These are phyloP conservation scores for Trissolcus japonicus DNA, from an alignment of 2,888 invertebrate genomes.

Conservation along the genomic window DNA sequence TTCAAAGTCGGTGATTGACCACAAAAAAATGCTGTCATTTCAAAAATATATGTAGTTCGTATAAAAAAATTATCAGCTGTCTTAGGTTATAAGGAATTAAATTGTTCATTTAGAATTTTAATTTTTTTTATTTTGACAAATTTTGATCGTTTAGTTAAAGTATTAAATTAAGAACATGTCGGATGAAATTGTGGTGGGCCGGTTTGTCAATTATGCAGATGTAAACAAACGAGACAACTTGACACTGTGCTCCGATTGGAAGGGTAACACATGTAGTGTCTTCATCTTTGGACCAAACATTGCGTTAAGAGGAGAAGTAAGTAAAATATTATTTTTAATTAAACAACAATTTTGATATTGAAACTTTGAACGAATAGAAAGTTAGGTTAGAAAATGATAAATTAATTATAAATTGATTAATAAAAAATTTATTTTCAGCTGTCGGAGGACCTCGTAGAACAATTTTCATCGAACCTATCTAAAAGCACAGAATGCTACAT, in stretches of 20 bases:
- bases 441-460: slow-evolving; percentile 9
- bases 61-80: too few relatives aligned
- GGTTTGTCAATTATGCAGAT: slow-evolving; percentile 29
- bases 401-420: neutral
- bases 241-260: slow-evolving; percentile 35
- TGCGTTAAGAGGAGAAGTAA: slow-evolving; percentile 29
- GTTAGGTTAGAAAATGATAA: neutral
- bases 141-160: too few relatives aligned
- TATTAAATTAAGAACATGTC: neutral
- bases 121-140: too few relatives aligned
- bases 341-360: neutral
- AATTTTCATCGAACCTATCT: slow-evolving; percentile 16
- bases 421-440: slow-evolving; percentile 19
- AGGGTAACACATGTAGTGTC: slow-evolving; percentile 21
- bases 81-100: too few relatives aligned
- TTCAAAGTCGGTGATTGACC: too few relatives aligned
- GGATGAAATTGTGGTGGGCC: slow-evolving; percentile 27
- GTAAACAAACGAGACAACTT: slow-evolving; percentile 27
- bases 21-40: too few relatives aligned
- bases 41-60: too few relatives aligned
- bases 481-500: slow-evolving; percentile 25
- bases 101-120: too few relatives aligned
- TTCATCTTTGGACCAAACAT: slow-evolving; percentile 25
- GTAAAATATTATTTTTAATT: neutral
- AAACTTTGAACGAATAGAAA: neutral